Conservation (phyloP, 2,888 invertebrate species). For the Limnephilus lunatus region DNA sequence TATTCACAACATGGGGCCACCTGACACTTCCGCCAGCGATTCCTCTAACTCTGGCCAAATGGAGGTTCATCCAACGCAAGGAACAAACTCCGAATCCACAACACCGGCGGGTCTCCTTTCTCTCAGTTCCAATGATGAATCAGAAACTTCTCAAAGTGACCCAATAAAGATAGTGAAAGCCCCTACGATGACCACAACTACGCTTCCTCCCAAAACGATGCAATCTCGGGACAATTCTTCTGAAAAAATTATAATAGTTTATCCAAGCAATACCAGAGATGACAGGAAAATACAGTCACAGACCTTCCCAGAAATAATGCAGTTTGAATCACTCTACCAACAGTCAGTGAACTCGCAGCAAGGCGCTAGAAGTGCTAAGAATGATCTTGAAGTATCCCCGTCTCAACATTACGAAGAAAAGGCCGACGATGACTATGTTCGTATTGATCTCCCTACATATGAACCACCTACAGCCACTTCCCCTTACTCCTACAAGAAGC, state of each 20-base stretch:
- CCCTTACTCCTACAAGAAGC: conserved; percentile 58
- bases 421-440: conserved; percentile 69
- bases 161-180: conserved; percentile 73
- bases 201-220: conserved; percentile 74
- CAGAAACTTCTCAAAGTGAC: conserved; percentile 71
- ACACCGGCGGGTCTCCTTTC: background rate
- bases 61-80: conserved; percentile 56
- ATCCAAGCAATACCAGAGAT: conserved; percentile 76
- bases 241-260: conserved; percentile 76
- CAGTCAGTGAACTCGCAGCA: conserved; percentile 72
- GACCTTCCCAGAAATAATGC: conserved; percentile 75
- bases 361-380: conserved; percentile 50
- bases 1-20: conserved; percentile 73
- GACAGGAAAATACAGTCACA: conserved; percentile 76
- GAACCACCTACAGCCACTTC: conserved; percentile 71
- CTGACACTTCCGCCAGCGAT: conserved; percentile 72
- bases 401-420: conserved; percentile 66
- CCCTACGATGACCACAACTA: conserved; percentile 73
- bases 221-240: conserved; percentile 70
- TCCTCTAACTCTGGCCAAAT: conserved; percentile 71
- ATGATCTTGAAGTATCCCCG: conserved; percentile 54
- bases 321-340: conserved; percentile 75
- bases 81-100: conserved; percentile 19
- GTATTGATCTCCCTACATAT: conserved; percentile 80
- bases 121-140: conserved; percentile 13